Evolutionary conservation across 2,888 invertebrate genomes (phyloP), one percentile per base, ranked within the genome.

Genomic region (Prosopocoilus inquinatus): DNA sequence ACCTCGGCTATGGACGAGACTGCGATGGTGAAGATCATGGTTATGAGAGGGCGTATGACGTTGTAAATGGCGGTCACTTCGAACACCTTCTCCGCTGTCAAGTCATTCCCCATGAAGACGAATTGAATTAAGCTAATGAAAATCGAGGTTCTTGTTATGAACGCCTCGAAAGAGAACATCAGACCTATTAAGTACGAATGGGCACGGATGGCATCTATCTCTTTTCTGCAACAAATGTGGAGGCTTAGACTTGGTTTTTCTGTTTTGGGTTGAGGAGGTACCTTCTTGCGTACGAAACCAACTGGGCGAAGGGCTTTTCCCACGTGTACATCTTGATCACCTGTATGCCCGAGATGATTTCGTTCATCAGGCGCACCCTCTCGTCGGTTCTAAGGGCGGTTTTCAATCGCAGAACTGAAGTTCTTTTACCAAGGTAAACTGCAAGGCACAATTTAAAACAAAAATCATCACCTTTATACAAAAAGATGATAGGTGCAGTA

Each of bases 241-340:
- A 16, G 9, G 11, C 9, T 46, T 11, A 3, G 2, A 28, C 8
- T 7, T n/a, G 12, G n/a, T 12, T 46, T n/a, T 3, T 2, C 9
- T 5, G 20, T 28, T 28, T 28, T 3, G 20, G 7, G 5, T 67
- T 85, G n/a, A n/a, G n/a, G n/a, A n/a, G 88, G 66, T 83, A 86
- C 78, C 84, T 84, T 68, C 96, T 79, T 1, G 91, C 88, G 48
- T 84, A 75, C 7, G 86, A 84, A 2, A 96, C 89, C n/a, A 94
- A 83, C 60, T 87, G 83, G 57, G 90, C 88, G 71, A 96, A 96
- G 0, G 94, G 91, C 65, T 87, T 89, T 74, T 96, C 96, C 91
- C 96, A 96, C 2, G 94, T 91, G 73, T 96, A 96, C 94, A 96
- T 96, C 81, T 96, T 96, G 62, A 96, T 92, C 2, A 96, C 93